Evolutionary conservation across 2,797 vertebrate species (phyloP), one percentile per base, ranked within the genome.

Genomic region (Antrozous pallidus): DNA sequence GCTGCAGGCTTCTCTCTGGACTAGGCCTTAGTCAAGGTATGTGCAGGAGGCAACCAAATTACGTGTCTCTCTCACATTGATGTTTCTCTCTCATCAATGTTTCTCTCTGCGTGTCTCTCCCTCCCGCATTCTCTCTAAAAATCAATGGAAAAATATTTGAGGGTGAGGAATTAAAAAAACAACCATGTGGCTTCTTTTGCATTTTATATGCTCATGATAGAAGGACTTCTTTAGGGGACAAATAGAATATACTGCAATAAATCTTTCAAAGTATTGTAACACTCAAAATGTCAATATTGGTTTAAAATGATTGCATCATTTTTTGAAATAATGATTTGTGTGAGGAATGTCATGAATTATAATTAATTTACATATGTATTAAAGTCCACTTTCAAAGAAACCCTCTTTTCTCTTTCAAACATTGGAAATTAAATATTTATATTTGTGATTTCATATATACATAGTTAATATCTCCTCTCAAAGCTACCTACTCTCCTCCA

Each of bases 361-460:
- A 96, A 96, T 96, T 96, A 94, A 97, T 96, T 96, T 96, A 96
- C 94, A 87, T 95, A 91, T 87, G 94, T 56, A 83, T 96, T 97
- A 90, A 96, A 94, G 86, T 83, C 93, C 70, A 78, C 51, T 83
- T 56, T 94, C 4, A 51, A 95, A 90, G 96, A 97, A 91, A 91
- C 67, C 71, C 85, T 91, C 79, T 69, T 94, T 95, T 96, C 85
- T 93, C 70, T 96, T 96, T 96, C 93, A 97, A 96, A 94, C 54
- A 74, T 58, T 94, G 4, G 14, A 94, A 95, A 96, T 98, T 97
- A 97, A 97, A 95, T 97, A 95, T 98, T 97, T 96, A 97, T 97
- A 82, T 77, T 88, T 24, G 93, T 54, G 65, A 95, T 97, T 95
- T 96, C 69, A 78, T 92, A 88, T 95, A 95, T 95, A 86, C 96